Evolutionary conservation across 2,113 vertebrate genomes (phyloP).

Genomic region (Dryoscopus gambensis): DNA sequence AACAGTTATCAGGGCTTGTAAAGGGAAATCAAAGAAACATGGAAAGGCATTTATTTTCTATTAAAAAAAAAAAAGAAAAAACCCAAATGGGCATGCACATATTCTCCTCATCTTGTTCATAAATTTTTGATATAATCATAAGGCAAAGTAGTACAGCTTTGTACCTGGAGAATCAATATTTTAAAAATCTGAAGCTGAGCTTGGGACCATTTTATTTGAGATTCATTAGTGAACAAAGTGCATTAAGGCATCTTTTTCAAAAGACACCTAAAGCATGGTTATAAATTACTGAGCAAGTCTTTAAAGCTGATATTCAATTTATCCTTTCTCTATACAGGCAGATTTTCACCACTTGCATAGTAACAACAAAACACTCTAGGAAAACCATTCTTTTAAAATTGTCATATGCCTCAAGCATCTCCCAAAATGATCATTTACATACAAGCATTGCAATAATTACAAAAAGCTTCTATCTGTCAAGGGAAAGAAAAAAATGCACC

Average conservation of each 20-base stretch:
- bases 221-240: constrained; percentile 68
- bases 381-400: background rate
- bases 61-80: background rate
- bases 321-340: constrained; percentile 17
- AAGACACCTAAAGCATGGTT: constrained; percentile 64
- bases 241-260: constrained; percentile 65
- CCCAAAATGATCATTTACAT: constrained; percentile 69
- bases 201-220: constrained; percentile 56
- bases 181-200: constrained; percentile 53
- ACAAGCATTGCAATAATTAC: constrained; percentile 73
- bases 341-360: constrained; percentile 39
- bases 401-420: constrained; percentile 27
- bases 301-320: constrained; percentile 35
- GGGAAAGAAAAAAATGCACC: background rate
- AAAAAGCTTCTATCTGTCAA: constrained; percentile 43
- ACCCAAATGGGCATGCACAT: background rate
- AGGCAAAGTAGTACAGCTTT: constrained; percentile 66
- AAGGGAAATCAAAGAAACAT: background rate
- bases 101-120: constrained; percentile 7
- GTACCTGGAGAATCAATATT: constrained; percentile 52
- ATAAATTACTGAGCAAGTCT: constrained; percentile 50
- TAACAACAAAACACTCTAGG: constrained; percentile 2
- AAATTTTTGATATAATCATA: constrained; percentile 50
- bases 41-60: constrained; percentile 17
- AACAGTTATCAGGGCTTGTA: constrained; percentile 23